Evolutionary conservation across 2,113 vertebrate species (phyloP), one percentile per base, ranked within the genome.

Genomic region (Rhynchomys soricoides): DNA sequence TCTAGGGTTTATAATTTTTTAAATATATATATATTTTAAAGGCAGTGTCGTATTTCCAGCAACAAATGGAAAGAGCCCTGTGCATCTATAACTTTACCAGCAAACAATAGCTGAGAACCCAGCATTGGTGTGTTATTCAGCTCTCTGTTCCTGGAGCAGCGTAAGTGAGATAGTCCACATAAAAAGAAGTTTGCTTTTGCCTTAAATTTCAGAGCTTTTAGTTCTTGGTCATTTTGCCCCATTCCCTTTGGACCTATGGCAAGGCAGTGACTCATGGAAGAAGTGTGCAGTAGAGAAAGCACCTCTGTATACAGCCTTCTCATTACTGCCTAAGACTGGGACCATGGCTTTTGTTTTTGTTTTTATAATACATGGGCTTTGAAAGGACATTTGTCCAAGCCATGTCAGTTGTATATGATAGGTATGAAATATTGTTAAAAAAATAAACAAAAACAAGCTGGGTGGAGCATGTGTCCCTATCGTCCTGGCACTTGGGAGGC

Each of bases 11-110:
- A 40, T 40, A 7, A 40, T 55, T 6, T 82, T 40, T 59, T 40
- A 59, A 40, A 17, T n/a, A n/a, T 57, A 57, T 9, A 50, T 24
- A 24, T 82, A 82, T 57, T 22, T 57, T 82, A 82, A n/a, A 57
- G 57, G 52, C 78, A 82, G 52, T n/a, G 81, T 90, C 55, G 96
- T 91, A 22, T 89, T 97, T 96, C 95, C 89, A 95, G 43, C 75
- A 87, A 40, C 85, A 22, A 85, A 4, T 89, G 68, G 83, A 90
- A 95, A 86, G 59, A 94, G 70, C 74, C 94, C 52, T 87, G 74
- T 66, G 50, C 5, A 5, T 52, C n/a, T 45, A 26, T 66, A 90
- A 66, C 43, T 95, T 91, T 73, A 40, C 15, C 85, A 62, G 86
- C 37, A 62, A 71, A 40, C 83, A 5, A 82, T 59, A 78, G 48